Evolutionary conservation across 1,140 invertebrate genomes (phyloP).

Genomic region (Amyelois transitella): DNA sequence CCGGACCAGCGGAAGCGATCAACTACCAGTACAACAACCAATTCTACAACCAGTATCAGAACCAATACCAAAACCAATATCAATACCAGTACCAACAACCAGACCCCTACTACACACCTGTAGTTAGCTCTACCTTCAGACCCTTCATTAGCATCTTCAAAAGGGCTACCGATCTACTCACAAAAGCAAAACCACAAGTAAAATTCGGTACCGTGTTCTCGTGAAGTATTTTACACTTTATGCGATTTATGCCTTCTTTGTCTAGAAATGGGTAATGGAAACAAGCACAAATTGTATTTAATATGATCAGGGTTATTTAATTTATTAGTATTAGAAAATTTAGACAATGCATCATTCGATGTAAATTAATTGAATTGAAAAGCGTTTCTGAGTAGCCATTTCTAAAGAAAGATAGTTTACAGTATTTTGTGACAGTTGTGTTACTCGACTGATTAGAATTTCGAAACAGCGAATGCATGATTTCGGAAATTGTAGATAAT

Average conservation of each 20-base stretch:
- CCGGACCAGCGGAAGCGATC: constrained; percentile 42
- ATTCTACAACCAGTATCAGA: constrained; percentile 55
- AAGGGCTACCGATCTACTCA: constrained; percentile 56
- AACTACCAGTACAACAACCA: constrained; percentile 52
- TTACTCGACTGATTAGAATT: constrained; percentile 65
- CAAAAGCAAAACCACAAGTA: constrained; percentile 53
- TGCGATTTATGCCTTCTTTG: neutral
- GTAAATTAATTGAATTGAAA: too few relatives aligned
- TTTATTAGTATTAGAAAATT: too few relatives aligned
- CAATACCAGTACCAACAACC: constrained; percentile 54
- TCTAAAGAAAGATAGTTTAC: constrained; percentile 19
- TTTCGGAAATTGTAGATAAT: constrained; percentile 60
- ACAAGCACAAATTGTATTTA: too few relatives aligned
- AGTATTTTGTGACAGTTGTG: constrained; percentile 68
- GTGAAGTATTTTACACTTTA: constrained; percentile 14
- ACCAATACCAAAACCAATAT: constrained; percentile 55
- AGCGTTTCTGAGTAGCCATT: too few relatives aligned
- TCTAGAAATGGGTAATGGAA: neutral
- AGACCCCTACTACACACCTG: constrained; percentile 43
- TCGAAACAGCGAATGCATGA: constrained; percentile 39
- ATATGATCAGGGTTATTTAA: too few relatives aligned
- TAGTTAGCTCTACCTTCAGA: constrained; percentile 50
- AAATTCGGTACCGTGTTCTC: constrained; percentile 55
- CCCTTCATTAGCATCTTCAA: constrained; percentile 60
- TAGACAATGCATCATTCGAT: too few relatives aligned